Base-by-base conservation (phyloP, 2,888 invertebrate species). In the Luperina testacea region DNA sequence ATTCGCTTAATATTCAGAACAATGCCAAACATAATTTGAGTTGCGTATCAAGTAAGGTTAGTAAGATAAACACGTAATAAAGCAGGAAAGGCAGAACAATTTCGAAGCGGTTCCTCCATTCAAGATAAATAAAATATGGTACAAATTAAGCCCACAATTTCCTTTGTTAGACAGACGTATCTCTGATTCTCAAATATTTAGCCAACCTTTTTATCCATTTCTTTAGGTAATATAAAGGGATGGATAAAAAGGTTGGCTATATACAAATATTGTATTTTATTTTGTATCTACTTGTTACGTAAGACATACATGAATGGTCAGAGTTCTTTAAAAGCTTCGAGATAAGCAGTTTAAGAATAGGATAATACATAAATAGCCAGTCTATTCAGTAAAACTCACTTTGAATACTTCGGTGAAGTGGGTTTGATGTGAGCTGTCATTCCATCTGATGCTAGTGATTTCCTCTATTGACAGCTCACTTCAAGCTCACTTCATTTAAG, bases 1-100 rank as follows among this genome's bases (percentile, higher is more conserved):
- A 77, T 61, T 67, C 0, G 32, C 24, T 5, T 57, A 68, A 45
- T 72, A 69, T 72, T 72, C 63, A 59, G 48, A 81, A 78, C 53
- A 63, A 84, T 51, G 20, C 59, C 32, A 70, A 65, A 67, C 59
- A 70, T 75, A 65, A 81, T 70, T 70, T 78, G n/a, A 32, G 51
- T 69, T 32, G n/a, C 32, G 57, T 65, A 71, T 48, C 48, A 71
- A 53, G 48, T 48, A 57, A 64, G 48, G 15, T 74, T 64, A 48
- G 59, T 73, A 82, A 72, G 72, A 82, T 86, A 73, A 76, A 73
- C 72, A 86, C 83, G 65, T 77, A 82, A 82, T 77, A 83, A 73
- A 80, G 9, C 42, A 72, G 27, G 51, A 59, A 75, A 61, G 24
- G 59, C 32, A 61, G 45, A 72, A 68, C 64, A 77, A 86, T 75